Conservation (phyloP, 2,888 invertebrate species). For the Amblyjoppa proteus region DNA sequence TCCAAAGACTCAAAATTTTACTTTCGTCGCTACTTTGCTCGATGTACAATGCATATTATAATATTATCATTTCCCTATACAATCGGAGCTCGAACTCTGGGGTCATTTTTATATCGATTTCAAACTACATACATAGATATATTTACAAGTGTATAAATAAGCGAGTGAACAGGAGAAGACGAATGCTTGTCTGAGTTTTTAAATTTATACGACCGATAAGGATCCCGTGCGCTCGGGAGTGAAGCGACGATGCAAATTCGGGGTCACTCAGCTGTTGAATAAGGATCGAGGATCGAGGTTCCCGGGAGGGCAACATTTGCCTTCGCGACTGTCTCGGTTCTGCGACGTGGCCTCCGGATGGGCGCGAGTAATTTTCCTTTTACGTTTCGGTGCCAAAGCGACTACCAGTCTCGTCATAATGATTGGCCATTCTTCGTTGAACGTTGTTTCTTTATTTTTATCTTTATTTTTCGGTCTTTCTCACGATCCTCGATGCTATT, state of each 20-base stretch:
- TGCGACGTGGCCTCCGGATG: conserved; percentile 22
- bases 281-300: conserved; percentile 80
- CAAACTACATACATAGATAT: conserved; percentile 46
- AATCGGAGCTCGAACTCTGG: conserved; percentile 6
- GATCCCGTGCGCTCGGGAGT: conserved; percentile 67
- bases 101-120: conserved; percentile 31
- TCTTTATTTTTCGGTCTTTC: conserved; percentile 25
- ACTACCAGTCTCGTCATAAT: conserved; percentile 44
- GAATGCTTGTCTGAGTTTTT: conserved; percentile 67
- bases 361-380: conserved; percentile 53
- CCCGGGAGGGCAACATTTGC: conserved; percentile 65
- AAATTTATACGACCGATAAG: conserved; percentile 78
- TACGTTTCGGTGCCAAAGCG: conserved; percentile 69
- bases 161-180: conserved; percentile 42
- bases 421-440: conserved; percentile 47
- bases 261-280: conserved; percentile 78
- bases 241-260: conserved; percentile 75
- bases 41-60: conserved; percentile 6
- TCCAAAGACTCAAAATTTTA: conserved; percentile 50
- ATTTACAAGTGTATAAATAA: conserved; percentile 49
- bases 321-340: conserved; percentile 37
- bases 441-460: conserved; percentile 32
- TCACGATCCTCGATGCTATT: conserved; percentile 37
- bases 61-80: conserved; percentile 20
- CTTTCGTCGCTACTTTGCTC: conserved; percentile 13